Conservation (phyloP, 2,113 vertebrate species). For the Rhinolophus ferrumequinum region DNA sequence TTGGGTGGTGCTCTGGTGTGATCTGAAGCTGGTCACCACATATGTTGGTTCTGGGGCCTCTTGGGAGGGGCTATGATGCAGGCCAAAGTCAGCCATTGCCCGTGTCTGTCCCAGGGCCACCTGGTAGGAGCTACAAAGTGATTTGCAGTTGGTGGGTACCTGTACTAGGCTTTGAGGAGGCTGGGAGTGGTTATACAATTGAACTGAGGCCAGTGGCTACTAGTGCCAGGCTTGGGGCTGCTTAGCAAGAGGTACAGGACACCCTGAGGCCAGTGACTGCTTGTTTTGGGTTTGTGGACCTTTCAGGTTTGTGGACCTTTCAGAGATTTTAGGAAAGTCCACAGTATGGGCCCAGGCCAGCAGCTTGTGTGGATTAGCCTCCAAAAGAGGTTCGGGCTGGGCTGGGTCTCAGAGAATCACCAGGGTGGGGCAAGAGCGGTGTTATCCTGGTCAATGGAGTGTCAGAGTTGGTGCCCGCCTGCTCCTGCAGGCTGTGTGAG, state of each 20-base stretch:
- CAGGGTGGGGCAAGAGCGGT: neutral
- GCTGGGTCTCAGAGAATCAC: too few relatives aligned
- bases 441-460: neutral
- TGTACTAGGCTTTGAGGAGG: neutral
- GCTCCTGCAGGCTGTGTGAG: neutral
- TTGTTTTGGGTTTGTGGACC: neutral
- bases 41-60: too few relatives aligned
- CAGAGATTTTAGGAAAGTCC: neutral
- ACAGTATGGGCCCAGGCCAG: neutral
- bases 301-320: neutral
- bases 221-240: neutral
- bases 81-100: neutral
- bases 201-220: neutral
- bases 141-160: neutral
- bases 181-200: neutral
- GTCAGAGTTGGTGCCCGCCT: neutral
- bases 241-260: neutral
- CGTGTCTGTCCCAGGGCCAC: neutral
- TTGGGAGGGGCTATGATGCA: too few relatives aligned
- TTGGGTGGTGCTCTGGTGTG: neutral
- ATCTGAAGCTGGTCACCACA: too few relatives aligned
- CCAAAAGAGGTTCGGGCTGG: neutral
- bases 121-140: neutral
- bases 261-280: neutral
- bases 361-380: neutral